Conservation (phyloP, 2,888 invertebrate genomes). For the Steinernema carpocapsae region DNA sequence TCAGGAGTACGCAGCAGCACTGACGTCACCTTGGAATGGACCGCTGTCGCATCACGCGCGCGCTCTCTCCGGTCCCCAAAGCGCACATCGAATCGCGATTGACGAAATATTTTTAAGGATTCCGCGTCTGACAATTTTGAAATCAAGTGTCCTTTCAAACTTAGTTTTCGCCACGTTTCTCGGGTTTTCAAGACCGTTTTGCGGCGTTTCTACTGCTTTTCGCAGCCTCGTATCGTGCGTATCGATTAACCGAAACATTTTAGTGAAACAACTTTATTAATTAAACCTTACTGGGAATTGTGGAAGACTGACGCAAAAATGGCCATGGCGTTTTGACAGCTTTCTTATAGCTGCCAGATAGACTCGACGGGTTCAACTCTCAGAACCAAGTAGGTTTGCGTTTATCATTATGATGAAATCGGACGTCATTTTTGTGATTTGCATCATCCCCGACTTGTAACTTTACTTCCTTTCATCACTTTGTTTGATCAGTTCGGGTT, state of each 20-base stretch:
- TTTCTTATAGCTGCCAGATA: neutral
- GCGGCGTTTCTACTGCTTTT: neutral
- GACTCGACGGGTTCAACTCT: slow-evolving; percentile 15
- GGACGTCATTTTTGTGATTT: neutral
- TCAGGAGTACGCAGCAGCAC: neutral
- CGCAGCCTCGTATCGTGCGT: neutral
- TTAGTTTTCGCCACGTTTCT: neutral
- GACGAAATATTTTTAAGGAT: slow-evolving; percentile 3
- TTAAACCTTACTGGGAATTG: slow-evolving; percentile 8
- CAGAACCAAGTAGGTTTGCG: slow-evolving; percentile 30
- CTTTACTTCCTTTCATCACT: neutral
- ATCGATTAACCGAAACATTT: slow-evolving; percentile 11
- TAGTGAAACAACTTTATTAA: slow-evolving; percentile 26
- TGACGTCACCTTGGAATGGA: slow-evolving; percentile 34
- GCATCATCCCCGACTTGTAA: slow-evolving; percentile 1
- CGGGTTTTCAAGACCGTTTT: neutral
- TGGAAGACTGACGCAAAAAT: slow-evolving; percentile 33
- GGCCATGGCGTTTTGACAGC: slow-evolving; percentile 27
- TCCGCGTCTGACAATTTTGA: neutral
- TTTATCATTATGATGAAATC: slow-evolving; percentile 15
- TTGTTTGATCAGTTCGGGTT: too few relatives aligned
- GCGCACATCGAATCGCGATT: slow-evolving; percentile 8
- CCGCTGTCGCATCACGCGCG: slow-evolving; percentile 32
- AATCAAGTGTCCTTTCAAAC: neutral
- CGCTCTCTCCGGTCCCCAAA: slow-evolving; percentile 23